Conservation (phyloP, 2,888 invertebrate species). For the Sthenelais limicola region DNA sequence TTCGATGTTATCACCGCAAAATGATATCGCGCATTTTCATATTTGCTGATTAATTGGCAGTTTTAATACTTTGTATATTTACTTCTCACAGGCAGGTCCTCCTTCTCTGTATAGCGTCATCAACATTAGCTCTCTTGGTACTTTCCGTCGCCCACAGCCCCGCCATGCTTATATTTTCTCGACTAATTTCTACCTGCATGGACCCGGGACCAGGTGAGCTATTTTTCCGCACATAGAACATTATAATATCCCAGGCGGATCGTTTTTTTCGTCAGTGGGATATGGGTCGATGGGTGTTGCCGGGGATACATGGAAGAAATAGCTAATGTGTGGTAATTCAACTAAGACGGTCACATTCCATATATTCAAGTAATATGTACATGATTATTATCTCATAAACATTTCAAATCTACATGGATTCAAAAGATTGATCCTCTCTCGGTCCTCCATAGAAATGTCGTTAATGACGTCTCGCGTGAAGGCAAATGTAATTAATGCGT, state of each 20-base stretch:
- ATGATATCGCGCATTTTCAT: too few relatives aligned
- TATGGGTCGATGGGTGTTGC: not conserved
- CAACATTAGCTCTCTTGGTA: slow-evolving; percentile 17
- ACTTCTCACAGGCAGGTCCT: slow-evolving; percentile 4
- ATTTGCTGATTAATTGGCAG: too few relatives aligned
- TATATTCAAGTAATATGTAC: too few relatives aligned
- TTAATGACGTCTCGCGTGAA: too few relatives aligned
- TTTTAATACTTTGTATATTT: too few relatives aligned
- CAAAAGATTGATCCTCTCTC: not conserved
- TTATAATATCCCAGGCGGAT: not conserved
- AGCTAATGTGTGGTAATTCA: too few relatives aligned
- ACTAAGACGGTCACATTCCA: too few relatives aligned
- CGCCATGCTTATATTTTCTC: slow-evolving; percentile 5
- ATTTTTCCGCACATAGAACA: not conserved
- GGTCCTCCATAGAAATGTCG: too few relatives aligned
- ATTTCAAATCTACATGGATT: not conserved
- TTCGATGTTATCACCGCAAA: too few relatives aligned
- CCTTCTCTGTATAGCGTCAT: slow-evolving; percentile 13
- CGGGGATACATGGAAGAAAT: too few relatives aligned
- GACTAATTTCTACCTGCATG: not conserved
- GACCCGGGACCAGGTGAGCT: slow-evolving; percentile 18
- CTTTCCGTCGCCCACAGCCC: slow-evolving; percentile 17
- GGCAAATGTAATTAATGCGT: too few relatives aligned
- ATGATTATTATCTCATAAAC: not conserved
- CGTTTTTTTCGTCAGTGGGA: not conserved